A percentile compares a stretch with the other conserved stretches of the same genome.
phyloP scores from a whole-genome alignment of 2,888 invertebrate species.

The Brachylomia viminalis region DNA sequence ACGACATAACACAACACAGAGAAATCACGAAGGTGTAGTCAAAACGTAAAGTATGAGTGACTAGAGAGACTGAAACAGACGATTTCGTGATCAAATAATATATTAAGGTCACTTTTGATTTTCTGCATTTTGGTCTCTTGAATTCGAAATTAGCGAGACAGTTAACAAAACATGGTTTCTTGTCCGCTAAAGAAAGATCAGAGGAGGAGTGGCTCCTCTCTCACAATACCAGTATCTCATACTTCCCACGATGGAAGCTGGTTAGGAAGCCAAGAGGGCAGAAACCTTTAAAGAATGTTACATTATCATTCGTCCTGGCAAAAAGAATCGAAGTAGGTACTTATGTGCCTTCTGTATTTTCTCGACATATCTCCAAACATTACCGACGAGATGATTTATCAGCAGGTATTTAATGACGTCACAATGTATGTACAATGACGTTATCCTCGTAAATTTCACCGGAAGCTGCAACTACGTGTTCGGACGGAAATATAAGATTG shows the following conservation, averaged over 20 bases:
- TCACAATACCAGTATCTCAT: background rate
- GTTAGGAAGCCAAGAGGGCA: background rate
- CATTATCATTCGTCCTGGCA: background rate
- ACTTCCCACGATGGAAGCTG: background rate
- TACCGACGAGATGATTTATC: slow-evolving; percentile 40
- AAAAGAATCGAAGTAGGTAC: background rate
- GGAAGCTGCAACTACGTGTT: slow-evolving; percentile 51
- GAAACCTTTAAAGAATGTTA: background rate
- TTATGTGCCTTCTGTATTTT: slow-evolving; percentile 27
- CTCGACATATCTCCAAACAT: slow-evolving; percentile 6
- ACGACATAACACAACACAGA: background rate
- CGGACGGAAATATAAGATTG: slow-evolving; percentile 56
- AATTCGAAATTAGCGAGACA: background rate
- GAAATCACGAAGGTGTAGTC: slow-evolving; percentile 1
- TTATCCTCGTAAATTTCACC: slow-evolving; percentile 43
- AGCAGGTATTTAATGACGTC: slow-evolving; percentile 44
- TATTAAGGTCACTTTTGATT: background rate
- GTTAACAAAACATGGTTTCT: background rate
- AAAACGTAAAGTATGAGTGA: background rate
- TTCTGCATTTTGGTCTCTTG: background rate
- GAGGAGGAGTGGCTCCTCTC: background rate
- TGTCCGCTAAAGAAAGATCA: background rate
- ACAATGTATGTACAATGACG: slow-evolving; percentile 46
- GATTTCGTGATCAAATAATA: background rate
- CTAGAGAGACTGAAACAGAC: background rate